Evolutionary conservation across 2,797 vertebrate species (phyloP).

Genomic region (Lepidocolaptes lacrymiger): DNA sequence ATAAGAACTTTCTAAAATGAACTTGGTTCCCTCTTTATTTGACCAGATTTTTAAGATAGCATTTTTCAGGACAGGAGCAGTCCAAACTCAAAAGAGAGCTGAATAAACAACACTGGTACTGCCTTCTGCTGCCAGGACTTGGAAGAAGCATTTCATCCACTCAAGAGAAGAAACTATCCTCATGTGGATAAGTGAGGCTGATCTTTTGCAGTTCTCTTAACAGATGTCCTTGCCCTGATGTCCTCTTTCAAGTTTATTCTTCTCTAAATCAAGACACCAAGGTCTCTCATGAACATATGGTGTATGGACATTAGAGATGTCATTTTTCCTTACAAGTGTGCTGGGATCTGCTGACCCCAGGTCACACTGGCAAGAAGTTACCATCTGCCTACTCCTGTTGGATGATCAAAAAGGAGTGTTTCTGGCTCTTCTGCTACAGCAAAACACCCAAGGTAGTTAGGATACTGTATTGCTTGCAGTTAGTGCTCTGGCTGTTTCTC

Average conservation of each 20-base stretch:
- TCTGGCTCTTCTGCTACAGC: not conserved
- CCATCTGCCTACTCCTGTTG: slow-evolving; percentile 36
- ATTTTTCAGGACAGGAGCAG: not conserved
- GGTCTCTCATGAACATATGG: slow-evolving; percentile 32
- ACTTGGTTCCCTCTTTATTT: not conserved
- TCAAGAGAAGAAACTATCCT: not conserved
- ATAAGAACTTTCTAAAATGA: not conserved
- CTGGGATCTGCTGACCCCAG: slow-evolving; percentile 36
- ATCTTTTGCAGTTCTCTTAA: slow-evolving; percentile 24
- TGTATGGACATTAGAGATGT: not conserved
- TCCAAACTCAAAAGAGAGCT: not conserved
- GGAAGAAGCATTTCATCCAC: not conserved
- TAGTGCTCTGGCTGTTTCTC: not conserved
- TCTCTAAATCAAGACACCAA: slow-evolving; percentile 15
- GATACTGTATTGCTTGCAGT: not conserved
- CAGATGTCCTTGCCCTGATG: slow-evolving; percentile 15
- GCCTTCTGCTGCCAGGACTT: not conserved
- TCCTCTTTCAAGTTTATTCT: slow-evolving; percentile 50
- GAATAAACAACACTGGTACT: not conserved
- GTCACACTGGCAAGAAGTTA: slow-evolving; percentile 35
- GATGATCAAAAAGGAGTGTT: not conserved
- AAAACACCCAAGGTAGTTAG: not conserved
- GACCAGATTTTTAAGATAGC: not conserved
- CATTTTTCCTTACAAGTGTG: not conserved
- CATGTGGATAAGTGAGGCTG: not conserved